Percentiles rank a stretch among this genome's conserved stretches.
Evolutionary conservation across 2,888 invertebrate genomes (phyloP).

Genomic region (Desoria tigrina): DNA sequence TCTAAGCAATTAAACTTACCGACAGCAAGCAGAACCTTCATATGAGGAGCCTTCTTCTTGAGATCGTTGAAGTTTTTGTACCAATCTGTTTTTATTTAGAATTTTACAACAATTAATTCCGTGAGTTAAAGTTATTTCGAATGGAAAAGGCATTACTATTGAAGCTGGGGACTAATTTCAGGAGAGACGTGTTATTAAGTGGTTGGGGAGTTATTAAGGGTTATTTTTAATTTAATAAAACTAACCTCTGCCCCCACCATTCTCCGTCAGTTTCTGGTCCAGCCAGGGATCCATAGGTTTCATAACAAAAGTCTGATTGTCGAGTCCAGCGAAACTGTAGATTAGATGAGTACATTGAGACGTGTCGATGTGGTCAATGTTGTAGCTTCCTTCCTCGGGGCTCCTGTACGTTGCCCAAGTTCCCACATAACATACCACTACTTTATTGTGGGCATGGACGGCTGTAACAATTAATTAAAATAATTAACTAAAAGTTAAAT

Average conservation of each 20-base stretch:
- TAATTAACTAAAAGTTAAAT: too few relatives aligned
- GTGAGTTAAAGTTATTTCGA: too few relatives aligned
- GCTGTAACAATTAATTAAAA: conserved; percentile 25
- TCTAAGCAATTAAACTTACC: conserved; percentile 40
- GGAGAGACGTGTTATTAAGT: too few relatives aligned
- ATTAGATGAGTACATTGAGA: conserved; percentile 77
- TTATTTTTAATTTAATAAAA: not conserved
- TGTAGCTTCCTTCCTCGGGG: conserved; percentile 66
- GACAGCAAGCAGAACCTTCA: conserved; percentile 70
- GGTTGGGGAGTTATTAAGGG: too few relatives aligned
- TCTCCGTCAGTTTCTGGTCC: conserved; percentile 71
- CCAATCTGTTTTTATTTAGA: conserved; percentile 56
- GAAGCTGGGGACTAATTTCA: too few relatives aligned
- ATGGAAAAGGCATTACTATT: too few relatives aligned
- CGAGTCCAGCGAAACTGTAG: conserved; percentile 79
- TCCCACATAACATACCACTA: conserved; percentile 77
- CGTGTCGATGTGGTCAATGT: conserved; percentile 67
- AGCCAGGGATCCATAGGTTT: conserved; percentile 74
- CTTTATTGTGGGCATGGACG: conserved; percentile 64
- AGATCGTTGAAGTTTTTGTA: conserved; percentile 69
- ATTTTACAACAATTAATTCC: conserved; percentile 16
- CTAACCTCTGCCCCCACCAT: conserved; percentile 64
- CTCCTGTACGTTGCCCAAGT: conserved; percentile 75
- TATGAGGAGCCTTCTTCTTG: conserved; percentile 68
- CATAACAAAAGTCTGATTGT: conserved; percentile 67